Conservation (phyloP, 2,113 vertebrate species). For the Chamaetylas fuelleborni region DNA sequence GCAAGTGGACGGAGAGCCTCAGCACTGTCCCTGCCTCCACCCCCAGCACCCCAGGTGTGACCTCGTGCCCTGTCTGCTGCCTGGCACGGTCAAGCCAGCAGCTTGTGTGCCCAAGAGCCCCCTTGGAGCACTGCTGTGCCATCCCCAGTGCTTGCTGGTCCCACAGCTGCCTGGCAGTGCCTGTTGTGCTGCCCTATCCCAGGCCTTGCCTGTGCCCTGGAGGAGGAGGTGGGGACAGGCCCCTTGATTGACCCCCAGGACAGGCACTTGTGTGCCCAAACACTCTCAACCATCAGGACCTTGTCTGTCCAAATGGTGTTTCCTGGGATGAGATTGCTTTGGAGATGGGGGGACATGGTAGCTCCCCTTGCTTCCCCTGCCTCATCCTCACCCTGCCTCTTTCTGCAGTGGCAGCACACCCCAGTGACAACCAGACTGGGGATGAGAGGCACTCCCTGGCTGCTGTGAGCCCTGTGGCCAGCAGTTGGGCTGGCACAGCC, state of each 20-base stretch:
- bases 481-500: neutral
- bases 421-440: slow-evolving; percentile 62
- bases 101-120: neutral
- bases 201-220: neutral
- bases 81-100: neutral
- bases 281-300: rapidly evolving
- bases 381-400: neutral
- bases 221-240: neutral
- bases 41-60: neutral
- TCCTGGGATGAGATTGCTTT: neutral
- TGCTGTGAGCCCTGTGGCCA: neutral
- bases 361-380: neutral
- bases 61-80: neutral
- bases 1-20: slow-evolving; percentile 24
- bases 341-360: neutral
- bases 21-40: neutral
- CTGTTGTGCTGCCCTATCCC: neutral
- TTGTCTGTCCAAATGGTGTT: neutral
- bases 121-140: neutral
- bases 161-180: neutral
- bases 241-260: neutral
- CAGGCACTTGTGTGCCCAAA: neutral
- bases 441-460: neutral
- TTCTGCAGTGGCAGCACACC: neutral
- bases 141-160: neutral